A percentile compares a stretch with the other conserved stretches of the same genome.
Conservation (phyloP, 2,888 invertebrate species). For the Siphlonurus alternatus region DNA sequence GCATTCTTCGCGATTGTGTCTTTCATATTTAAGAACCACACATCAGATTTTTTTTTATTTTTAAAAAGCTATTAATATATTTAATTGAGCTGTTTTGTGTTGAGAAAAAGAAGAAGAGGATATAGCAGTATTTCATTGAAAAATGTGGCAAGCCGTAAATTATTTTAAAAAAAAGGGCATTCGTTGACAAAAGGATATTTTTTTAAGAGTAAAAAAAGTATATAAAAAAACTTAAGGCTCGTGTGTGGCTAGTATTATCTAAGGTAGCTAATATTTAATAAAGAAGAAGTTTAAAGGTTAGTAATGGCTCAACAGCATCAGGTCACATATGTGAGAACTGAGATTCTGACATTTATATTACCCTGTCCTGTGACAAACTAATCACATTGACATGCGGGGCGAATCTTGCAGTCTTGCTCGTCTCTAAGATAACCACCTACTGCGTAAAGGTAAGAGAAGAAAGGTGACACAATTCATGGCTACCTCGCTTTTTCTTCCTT, state of each 20-base stretch:
- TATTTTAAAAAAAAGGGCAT: background rate
- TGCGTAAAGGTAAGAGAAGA: background rate
- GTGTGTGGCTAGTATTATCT: background rate
- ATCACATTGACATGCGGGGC: background rate
- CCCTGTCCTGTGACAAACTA: background rate
- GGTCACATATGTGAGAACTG: too few relatives aligned
- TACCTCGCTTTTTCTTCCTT: background rate
- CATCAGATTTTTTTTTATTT: background rate
- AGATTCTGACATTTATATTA: background rate
- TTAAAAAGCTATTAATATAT: background rate
- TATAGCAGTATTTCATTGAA: background rate
- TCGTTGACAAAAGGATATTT: background rate
- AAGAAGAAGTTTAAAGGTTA: background rate
- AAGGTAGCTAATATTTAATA: background rate
- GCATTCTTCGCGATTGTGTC: background rate
- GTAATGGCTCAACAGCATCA: background rate
- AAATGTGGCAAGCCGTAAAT: slow-evolving; percentile 2
- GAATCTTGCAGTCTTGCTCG: background rate
- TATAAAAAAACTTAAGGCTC: background rate
- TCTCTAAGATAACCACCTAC: too few relatives aligned
- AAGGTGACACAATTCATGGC: background rate
- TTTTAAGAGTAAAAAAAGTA: background rate
- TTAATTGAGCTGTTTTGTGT: background rate
- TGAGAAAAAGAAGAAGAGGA: background rate
- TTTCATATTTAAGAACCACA: background rate